Evolutionary conservation across 2,113 vertebrate species (phyloP), one percentile per base, ranked within the genome.

Genomic region (Catharus minimus): DNA sequence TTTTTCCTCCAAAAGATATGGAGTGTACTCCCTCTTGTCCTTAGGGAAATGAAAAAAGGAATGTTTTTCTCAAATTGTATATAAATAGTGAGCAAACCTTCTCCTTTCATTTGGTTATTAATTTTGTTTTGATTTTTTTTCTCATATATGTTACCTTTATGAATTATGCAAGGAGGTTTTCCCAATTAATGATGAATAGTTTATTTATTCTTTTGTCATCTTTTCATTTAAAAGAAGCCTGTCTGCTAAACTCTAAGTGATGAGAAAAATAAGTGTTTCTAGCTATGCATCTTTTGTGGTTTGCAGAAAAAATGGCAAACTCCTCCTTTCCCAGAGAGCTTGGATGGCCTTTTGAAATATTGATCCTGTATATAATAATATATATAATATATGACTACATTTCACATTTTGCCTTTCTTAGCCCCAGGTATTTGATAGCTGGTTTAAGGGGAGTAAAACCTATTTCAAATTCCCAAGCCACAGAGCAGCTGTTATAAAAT

Each of bases 291-390:
- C 58, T 76, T 88, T 62, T 46, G n/a, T 82, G 13, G 18, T 58
- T 74, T 89, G 65, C 64, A 93, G 56, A 82, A 90, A 75, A 79
- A 82, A 55, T 14, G n/a, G 50, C n/a, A 79, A 87, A 83, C 41
- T 32, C 10, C 72, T 82, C 36, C 73, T 80, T 87, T 75, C 78
- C 83, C 57, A n/a, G 76, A 62, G 24, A 93, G 61, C 76, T 83
- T 72, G 55, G 74, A 80, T 87, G 28, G 62, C 71, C 75, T 90
- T 89, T 89, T 86, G 78, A 95, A 96, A 94, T 93, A 95, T 60
- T 90, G 85, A 91, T 91, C 62, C 72, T 62, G 22, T 71, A 30
- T 65, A 90, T 88, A 77, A 88, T 78, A 96, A 92, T 69, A 91
- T 71, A 91, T 90, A 88, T 78, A 96, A 92, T 69, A 91, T 71